These are phyloP conservation scores for Noctilio leporinus DNA, from an alignment of 2,113 vertebrate genomes.

Conservation along the genomic window DNA sequence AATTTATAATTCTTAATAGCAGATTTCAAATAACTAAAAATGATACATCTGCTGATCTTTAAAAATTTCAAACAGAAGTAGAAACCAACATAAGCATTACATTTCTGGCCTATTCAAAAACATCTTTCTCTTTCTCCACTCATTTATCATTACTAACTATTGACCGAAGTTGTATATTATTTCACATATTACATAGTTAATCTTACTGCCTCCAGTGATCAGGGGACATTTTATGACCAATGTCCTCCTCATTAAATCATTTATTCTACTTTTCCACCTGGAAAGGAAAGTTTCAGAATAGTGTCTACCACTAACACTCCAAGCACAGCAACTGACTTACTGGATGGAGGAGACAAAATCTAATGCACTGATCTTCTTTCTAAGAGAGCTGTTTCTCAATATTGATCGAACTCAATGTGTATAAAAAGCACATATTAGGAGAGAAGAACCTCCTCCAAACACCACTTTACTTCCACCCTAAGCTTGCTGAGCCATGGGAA, in stretches of 20 bases:
- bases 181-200: neutral
- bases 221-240: constrained; percentile 29
- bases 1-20: constrained; percentile 40
- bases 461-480: constrained; percentile 4
- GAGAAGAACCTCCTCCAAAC: constrained; percentile 12
- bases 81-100: constrained; percentile 21
- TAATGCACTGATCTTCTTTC: constrained; percentile 37
- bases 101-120: constrained; percentile 11
- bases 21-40: constrained; percentile 47
- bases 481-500: constrained; percentile 7
- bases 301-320: neutral
- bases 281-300: constrained; percentile 53
- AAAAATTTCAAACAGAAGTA: constrained; percentile 35
- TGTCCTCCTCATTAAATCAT: constrained; percentile 54
- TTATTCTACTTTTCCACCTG: constrained; percentile 41
- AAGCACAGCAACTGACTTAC: neutral
- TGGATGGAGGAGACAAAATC: constrained; percentile 8
- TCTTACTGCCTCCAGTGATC: neutral
- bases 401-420: constrained; percentile 23
- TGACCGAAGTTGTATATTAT: constrained; percentile 40
- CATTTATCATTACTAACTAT: constrained; percentile 46
- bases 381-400: constrained; percentile 27
- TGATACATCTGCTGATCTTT: constrained; percentile 3
- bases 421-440: constrained; percentile 1
- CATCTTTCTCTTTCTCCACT: constrained; percentile 28